Percentiles rank a stretch among this genome's conserved stretches.
Evolutionary conservation across 2,888 invertebrate species (phyloP).

Genomic region (Plutella xylostella): DNA sequence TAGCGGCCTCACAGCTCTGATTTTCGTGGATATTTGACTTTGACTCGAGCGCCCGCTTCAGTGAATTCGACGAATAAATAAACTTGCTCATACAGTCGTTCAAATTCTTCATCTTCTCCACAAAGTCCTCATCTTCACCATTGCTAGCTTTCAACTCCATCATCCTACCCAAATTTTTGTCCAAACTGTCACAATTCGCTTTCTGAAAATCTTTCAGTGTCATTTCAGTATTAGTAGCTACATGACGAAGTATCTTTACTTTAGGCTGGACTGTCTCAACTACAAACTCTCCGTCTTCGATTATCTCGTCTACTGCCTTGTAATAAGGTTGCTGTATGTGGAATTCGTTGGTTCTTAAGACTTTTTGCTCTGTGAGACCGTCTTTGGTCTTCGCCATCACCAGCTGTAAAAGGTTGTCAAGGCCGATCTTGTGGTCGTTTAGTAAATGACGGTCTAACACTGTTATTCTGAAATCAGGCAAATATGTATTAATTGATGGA

Average conservation of each 20-base stretch:
- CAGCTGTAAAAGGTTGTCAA: constrained; percentile 46
- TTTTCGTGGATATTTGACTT: constrained; percentile 22
- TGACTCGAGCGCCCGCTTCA: constrained; percentile 39
- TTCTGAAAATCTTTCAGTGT: constrained; percentile 35
- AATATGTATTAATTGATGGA: no score
- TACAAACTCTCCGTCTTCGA: constrained; percentile 47
- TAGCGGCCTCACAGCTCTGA: constrained; percentile 25
- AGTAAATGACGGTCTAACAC: constrained; percentile 51
- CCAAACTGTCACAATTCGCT: constrained; percentile 30
- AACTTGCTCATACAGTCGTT: constrained; percentile 57
- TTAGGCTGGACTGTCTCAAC: constrained; percentile 47
- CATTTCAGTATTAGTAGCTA: constrained; percentile 41
- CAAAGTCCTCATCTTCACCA: constrained; percentile 30
- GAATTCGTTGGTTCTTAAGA: neutral
- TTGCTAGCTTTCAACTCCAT: constrained; percentile 24
- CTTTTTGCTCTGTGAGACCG: constrained; percentile 30
- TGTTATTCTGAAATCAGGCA: constrained; percentile 47
- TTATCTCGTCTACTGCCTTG: constrained; percentile 29
- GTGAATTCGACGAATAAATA: constrained; percentile 45
- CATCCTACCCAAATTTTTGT: constrained; percentile 38
- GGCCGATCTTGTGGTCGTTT: constrained; percentile 48
- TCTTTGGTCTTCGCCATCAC: constrained; percentile 57
- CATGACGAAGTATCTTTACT: constrained; percentile 46
- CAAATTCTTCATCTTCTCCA: constrained; percentile 45
- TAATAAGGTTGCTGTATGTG: constrained; percentile 50